Percentiles rank a stretch among this genome's conserved stretches.
These are phyloP conservation scores for Glyptemys insculpta DNA, from an alignment of 2,797 vertebrate species.

Conservation along the genomic window DNA sequence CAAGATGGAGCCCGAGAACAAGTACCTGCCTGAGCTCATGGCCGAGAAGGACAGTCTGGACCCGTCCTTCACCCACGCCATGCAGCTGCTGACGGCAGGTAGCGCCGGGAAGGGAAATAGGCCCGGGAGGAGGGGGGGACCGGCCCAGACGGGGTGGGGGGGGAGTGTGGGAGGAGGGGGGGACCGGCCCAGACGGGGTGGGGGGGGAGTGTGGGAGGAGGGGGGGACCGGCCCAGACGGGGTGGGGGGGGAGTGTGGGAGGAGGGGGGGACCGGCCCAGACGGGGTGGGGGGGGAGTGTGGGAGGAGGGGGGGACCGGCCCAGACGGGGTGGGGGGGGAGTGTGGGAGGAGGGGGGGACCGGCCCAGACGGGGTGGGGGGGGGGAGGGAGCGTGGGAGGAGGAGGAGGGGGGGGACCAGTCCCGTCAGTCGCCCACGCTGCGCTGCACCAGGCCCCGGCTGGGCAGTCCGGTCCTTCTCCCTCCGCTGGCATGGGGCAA, in stretches of 20 bases:
- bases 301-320: too few species aligned
- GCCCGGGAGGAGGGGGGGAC: background rate
- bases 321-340: too few species aligned
- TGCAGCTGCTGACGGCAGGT: slow-evolving; percentile 93
- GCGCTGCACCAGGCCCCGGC: background rate
- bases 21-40: slow-evolving; percentile 95
- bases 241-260: background rate
- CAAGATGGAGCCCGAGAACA: slow-evolving; percentile 94
- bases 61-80: slow-evolving; percentile 96
- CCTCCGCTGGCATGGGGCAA: too few species aligned
- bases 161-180: background rate
- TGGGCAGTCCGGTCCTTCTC: background rate
- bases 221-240: too few species aligned
- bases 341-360: too few species aligned
- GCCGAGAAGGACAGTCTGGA: slow-evolving; percentile 98
- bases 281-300: too few species aligned
- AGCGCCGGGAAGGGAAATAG: background rate
- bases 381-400: background rate
- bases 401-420: background rate
- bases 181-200: background rate
- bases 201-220: background rate
- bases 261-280: too few species aligned
- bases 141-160: background rate
- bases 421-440: background rate
- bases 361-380: background rate